These are phyloP conservation scores for Sebastes matsubarae DNA, from an alignment of 2,797 vertebrate species.

Conservation along the genomic window DNA sequence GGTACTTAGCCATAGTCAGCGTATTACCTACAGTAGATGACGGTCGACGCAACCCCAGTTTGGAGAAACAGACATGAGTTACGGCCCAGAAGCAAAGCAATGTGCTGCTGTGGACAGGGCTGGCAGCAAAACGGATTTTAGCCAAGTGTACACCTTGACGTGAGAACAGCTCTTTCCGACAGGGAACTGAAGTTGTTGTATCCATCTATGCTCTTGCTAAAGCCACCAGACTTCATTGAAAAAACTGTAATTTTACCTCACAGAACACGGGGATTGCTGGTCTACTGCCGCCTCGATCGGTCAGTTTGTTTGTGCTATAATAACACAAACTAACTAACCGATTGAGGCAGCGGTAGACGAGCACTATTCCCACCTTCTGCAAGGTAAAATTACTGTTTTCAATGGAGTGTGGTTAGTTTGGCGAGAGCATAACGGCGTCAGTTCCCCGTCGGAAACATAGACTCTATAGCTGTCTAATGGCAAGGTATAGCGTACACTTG, in stretches of 20 bases:
- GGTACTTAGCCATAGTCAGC: neutral
- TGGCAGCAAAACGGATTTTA: neutral
- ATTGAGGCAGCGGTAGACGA: rapidly evolving
- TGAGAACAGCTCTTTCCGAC: neutral
- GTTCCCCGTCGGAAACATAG: too few relatives aligned
- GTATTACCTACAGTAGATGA: neutral
- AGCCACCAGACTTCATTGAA: neutral
- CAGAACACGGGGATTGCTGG: neutral
- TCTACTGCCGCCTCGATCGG: rapidly evolving
- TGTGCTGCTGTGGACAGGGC: too few relatives aligned
- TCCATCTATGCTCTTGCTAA: neutral
- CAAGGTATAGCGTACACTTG: neutral
- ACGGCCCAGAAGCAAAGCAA: too few relatives aligned
- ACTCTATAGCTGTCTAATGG: too few relatives aligned
- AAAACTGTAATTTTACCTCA: neutral
- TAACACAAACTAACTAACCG: too few relatives aligned
- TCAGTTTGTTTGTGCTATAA: neutral
- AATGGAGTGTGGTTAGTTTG: neutral
- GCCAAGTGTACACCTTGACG: neutral
- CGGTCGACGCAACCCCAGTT: rapidly evolving
- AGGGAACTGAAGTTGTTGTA: too few relatives aligned
- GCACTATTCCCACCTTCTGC: neutral
- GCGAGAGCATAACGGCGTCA: neutral
- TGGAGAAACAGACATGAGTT: too few relatives aligned
- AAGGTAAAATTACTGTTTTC: neutral